A percentile compares a stretch with the other conserved stretches of the same genome.
These are phyloP conservation scores for Melanotaenia nigrans DNA, from an alignment of 2,797 vertebrate species.

Conservation along the genomic window DNA sequence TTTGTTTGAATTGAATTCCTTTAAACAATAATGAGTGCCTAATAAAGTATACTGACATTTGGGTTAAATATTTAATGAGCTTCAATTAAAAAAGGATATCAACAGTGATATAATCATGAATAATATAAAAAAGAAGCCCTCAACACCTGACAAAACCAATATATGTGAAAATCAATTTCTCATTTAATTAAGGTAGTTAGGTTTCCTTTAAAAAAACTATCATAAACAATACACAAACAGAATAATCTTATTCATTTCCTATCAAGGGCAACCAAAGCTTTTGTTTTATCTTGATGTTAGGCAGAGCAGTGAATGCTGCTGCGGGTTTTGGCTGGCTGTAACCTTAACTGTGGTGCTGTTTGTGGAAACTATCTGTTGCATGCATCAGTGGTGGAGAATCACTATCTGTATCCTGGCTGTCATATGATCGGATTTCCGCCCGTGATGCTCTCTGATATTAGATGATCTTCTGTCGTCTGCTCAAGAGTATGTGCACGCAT, in stretches of 20 bases:
- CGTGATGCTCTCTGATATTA: constrained; percentile 77
- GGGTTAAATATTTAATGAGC: constrained; percentile 73
- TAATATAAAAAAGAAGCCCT: constrained; percentile 53
- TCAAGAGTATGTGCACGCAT: constrained; percentile 33
- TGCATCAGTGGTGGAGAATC: constrained; percentile 72
- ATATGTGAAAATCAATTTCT: constrained; percentile 63
- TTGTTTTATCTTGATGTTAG: constrained; percentile 74
- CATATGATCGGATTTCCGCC: constrained; percentile 78
- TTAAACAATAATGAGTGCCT: constrained; percentile 64
- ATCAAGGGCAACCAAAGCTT: constrained; percentile 71
- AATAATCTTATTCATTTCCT: constrained; percentile 69
- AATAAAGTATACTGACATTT: constrained; percentile 69
- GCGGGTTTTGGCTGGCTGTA: constrained; percentile 50
- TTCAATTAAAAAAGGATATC: constrained; percentile 68
- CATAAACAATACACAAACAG: constrained; percentile 18
- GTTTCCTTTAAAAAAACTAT: constrained; percentile 55
- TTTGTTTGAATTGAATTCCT: constrained; percentile 58
- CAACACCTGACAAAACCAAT: constrained; percentile 41
- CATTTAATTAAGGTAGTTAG: constrained; percentile 75
- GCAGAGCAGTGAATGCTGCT: constrained; percentile 30
- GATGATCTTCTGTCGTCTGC: constrained; percentile 65
- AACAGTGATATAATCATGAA: constrained; percentile 58
- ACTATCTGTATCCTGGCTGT: constrained; percentile 81
- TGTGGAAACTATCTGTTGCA: constrained; percentile 79
- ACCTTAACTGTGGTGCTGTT: constrained; percentile 70